Evolutionary conservation across 2,797 vertebrate genomes (phyloP).

Genomic region (Bradypodion pumilum): DNA sequence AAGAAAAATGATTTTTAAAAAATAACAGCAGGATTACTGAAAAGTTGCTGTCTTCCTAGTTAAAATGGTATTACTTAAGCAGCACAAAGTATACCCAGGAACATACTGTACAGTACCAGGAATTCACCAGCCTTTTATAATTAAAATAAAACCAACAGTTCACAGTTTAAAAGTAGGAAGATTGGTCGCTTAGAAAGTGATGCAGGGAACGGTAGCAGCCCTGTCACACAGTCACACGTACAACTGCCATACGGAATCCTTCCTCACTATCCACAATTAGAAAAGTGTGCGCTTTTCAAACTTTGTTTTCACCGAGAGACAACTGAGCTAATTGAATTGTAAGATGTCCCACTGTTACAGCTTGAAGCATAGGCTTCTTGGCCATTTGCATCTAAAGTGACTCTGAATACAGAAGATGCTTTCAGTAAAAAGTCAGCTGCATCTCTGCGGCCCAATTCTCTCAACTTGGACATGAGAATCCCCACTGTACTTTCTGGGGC

Average conservation of each 20-base stretch:
- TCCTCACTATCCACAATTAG: slow-evolving; percentile 43
- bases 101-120: slow-evolving; percentile 55
- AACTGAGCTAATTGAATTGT: slow-evolving; percentile 98
- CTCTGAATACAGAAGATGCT: slow-evolving; percentile 90
- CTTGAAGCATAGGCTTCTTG: slow-evolving; percentile 84
- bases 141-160: slow-evolving; percentile 59
- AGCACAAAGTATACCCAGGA: slow-evolving; percentile 65
- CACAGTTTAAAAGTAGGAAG: slow-evolving; percentile 64
- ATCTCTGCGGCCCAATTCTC: slow-evolving; percentile 93
- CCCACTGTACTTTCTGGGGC: slow-evolving; percentile 87
- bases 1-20: slow-evolving; percentile 53
- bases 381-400: slow-evolving; percentile 84
- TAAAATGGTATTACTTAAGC: slow-evolving; percentile 71
- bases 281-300: slow-evolving; percentile 46
- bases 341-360: slow-evolving; percentile 94
- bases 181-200: slow-evolving; percentile 55
- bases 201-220: slow-evolving; percentile 41
- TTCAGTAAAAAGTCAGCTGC: slow-evolving; percentile 94
- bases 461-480: slow-evolving; percentile 88
- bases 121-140: slow-evolving; percentile 62
- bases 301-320: slow-evolving; percentile 87
- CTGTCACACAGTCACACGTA: slow-evolving; percentile 45
- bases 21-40: slow-evolving; percentile 51
- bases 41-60: slow-evolving; percentile 66
- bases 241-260: slow-evolving; percentile 24